phyloP scores from a whole-genome alignment of 1,140 invertebrate species.

The Brachionus rubens region DNA sequence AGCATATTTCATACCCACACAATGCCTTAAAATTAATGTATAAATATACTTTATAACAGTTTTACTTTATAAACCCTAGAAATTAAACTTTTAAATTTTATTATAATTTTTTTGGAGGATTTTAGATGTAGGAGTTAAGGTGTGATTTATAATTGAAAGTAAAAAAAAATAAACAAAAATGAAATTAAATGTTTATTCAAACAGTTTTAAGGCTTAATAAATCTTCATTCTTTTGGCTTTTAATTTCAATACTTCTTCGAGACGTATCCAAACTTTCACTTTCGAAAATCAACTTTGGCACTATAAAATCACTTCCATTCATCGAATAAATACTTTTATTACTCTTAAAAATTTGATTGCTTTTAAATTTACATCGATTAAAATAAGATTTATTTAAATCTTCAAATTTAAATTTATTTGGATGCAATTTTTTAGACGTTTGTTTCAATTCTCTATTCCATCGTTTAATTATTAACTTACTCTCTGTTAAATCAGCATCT shows the following conservation, averaged over 20 bases:
- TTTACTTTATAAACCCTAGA: no score
- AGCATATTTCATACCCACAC: no score
- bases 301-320: not conserved
- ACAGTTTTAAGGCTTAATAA: not conserved
- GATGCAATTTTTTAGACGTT: no score
- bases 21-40: no score
- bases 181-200: not conserved
- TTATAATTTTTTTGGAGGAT: no score
- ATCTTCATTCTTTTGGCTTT: not conserved
- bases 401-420: no score
- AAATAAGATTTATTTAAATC: no score
- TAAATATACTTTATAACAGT: no score
- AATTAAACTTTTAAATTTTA: no score
- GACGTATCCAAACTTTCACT: not conserved
- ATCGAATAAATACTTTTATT: not conserved
- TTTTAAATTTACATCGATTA: no score
- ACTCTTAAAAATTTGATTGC: not conserved
- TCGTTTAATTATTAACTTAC: not conserved
- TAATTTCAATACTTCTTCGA: not conserved
- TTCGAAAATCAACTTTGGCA: not conserved
- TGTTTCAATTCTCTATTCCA: not conserved
- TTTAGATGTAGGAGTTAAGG: no score
- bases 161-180: not conserved
- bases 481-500: conserved; percentile 20
- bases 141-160: no score